Conservation (phyloP, 2,113 vertebrate species). For the Percina caprodes region DNA sequence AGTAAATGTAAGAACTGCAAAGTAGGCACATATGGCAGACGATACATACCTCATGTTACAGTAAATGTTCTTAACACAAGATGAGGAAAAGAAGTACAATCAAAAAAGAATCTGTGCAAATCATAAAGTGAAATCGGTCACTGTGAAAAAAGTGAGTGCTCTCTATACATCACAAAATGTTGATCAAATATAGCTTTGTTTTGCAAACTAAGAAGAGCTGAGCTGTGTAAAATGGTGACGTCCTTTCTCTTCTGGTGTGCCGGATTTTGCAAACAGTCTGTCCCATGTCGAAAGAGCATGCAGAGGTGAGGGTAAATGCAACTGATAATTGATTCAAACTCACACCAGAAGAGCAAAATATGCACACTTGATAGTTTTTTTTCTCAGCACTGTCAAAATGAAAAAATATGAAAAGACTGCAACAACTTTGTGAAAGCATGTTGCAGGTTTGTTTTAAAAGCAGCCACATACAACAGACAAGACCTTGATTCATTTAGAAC, state of each 20-base stretch:
- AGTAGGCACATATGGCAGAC: conserved; percentile 85
- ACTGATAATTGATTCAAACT: conserved; percentile 6
- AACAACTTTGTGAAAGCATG: background rate
- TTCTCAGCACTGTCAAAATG: background rate
- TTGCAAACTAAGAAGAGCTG: conserved; percentile 40
- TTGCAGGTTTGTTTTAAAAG: conserved; percentile 41
- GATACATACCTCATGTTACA: conserved; percentile 68
- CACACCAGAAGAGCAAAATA: conserved; percentile 23
- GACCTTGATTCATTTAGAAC: conserved; percentile 46
- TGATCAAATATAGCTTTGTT: conserved; percentile 44
- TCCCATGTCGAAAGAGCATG: conserved; percentile 52
- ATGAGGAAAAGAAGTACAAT: background rate
- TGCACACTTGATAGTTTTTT: conserved; percentile 22
- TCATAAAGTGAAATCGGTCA: conserved; percentile 36
- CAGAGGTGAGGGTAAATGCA: conserved; percentile 44
- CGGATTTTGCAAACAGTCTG: conserved; percentile 4
- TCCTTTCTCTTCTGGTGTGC: conserved; percentile 3
- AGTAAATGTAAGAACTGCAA: conserved; percentile 62
- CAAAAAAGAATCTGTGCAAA: conserved; percentile 44
- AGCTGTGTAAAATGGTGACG: background rate
- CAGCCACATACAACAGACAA: conserved; percentile 59
- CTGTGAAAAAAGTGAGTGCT: background rate
- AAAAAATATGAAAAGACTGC: background rate
- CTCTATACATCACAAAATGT: conserved; percentile 1
- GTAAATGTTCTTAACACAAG: conserved; percentile 43